phyloP scores from a whole-genome alignment of 2,888 invertebrate genomes.

The Cacoxenus indagator region DNA sequence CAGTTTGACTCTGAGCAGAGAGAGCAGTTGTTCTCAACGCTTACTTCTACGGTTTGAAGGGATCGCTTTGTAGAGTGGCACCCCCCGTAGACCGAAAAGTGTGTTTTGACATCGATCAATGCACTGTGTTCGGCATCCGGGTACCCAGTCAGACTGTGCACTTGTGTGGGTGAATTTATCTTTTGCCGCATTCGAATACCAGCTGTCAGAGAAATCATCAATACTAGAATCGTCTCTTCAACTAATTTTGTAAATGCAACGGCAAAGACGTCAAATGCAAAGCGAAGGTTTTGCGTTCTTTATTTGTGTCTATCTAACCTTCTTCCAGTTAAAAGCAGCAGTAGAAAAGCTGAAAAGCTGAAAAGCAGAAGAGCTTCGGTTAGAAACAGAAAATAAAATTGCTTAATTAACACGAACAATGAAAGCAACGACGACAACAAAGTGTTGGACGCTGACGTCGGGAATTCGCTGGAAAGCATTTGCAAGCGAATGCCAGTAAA shows the following conservation, averaged over 20 bases:
- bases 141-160: conserved; percentile 3
- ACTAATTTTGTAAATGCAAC: conserved; percentile 25
- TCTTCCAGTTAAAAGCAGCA: conserved; percentile 1
- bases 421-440: conserved; percentile 21
- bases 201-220: background rate
- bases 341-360: too few relatives aligned
- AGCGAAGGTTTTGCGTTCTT: background rate
- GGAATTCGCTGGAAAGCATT: background rate
- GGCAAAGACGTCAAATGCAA: conserved; percentile 30
- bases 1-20: too few relatives aligned
- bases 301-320: background rate
- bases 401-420: conserved; percentile 41
- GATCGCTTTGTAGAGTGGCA: background rate
- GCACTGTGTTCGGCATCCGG: background rate
- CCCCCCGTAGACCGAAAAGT: background rate
- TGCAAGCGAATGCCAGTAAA: background rate
- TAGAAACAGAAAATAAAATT: conserved; percentile 29
- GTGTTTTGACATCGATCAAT: conserved; percentile 10
- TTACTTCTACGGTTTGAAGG: too few relatives aligned
- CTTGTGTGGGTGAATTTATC: conserved; percentile 4
- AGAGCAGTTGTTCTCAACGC: too few relatives aligned
- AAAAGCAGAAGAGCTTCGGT: too few relatives aligned
- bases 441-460: conserved; percentile 28
- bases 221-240: background rate
- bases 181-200: background rate